A percentile compares a stretch with the other conserved stretches of the same genome.
These are phyloP conservation scores for Pantherophis alleghaniensis DNA, from an alignment of 2,797 vertebrate species.

Conservation along the genomic window DNA sequence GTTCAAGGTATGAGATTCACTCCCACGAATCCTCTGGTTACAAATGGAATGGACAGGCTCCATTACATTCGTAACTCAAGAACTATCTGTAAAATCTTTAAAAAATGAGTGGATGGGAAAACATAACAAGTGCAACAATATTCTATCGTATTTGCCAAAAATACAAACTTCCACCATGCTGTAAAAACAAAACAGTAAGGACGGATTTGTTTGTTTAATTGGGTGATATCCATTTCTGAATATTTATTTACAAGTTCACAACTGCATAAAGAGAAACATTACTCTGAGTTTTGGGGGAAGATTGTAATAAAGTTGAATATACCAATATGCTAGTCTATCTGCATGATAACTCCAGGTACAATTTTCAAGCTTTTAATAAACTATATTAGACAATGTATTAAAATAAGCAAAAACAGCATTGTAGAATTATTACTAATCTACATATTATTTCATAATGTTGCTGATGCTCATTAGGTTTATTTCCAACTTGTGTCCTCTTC, in stretches of 20 bases:
- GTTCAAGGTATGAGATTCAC: neutral
- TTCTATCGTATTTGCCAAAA: neutral
- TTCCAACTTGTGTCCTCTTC: neutral
- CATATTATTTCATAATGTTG: neutral
- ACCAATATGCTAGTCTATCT: neutral
- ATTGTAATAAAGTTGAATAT: neutral
- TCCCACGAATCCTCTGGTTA: neutral
- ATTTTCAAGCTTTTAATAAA: neutral
- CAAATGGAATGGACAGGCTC: neutral
- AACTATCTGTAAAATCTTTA: neutral
- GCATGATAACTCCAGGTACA: neutral
- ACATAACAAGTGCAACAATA: neutral
- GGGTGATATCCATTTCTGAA: neutral
- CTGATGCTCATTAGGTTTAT: constrained; percentile 12
- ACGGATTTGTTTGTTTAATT: neutral
- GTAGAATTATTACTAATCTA: neutral
- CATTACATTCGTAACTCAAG: neutral
- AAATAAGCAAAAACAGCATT: neutral
- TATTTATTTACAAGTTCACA: neutral
- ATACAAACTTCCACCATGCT: neutral
- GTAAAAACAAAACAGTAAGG: neutral
- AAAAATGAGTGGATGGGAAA: neutral
- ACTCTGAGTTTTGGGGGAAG: neutral
- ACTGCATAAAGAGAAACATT: neutral
- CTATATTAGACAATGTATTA: neutral